Base-by-base conservation (phyloP, 2,113 vertebrate genomes). In the Dicentrarchus labrax region DNA sequence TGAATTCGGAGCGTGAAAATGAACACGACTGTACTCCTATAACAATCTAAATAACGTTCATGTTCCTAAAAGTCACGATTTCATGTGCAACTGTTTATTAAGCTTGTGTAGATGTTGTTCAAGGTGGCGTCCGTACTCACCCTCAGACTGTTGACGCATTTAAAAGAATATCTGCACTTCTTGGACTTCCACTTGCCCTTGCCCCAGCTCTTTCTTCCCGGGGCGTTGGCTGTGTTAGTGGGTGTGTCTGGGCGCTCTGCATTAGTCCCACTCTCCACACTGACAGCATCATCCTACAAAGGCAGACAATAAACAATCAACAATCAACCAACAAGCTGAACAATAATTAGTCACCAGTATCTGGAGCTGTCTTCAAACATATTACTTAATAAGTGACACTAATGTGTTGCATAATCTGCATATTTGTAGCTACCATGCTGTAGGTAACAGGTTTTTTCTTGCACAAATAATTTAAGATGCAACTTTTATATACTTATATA, bases 151-250 rank as follows among this genome's bases (percentile, higher is more conserved):
- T 99, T 99, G 81, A 99, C 98, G 93, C 98, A 99, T 91, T 98
- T 99, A 91, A 99, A 99, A 69, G 98, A 98, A 82, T 99, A 99
- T 96, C 98, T 97, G 96, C 98, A 99, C 92, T 99, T 99, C 94
- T 99, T 99, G n/a, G 97, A 99, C 87, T 98, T 99, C 98, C 98
- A 99, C 86, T 99, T 99, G 90, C 98, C 98, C 94, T 99, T 99
- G 16, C 98, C 97, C 98, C 98, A 99, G 91, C 97, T 98, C 92
- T 99, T 99, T n/a, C 97, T 97, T 86, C 98, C 98, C 0, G 98
- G 98, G 0, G 97, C 97, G 36, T 97, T 99, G 68, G 97, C 96
- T 0, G 98, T 99, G 94, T 99, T 99, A n/a, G 98, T 99, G 60
- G 98, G 98, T 0, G 98, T 99, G 89, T 99, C 98, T 0, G 98